Percentiles rank a stretch among this genome's conserved stretches.
These are phyloP conservation scores for Synanthedon formicaeformis DNA, from an alignment of 2,888 invertebrate genomes.

Conservation along the genomic window DNA sequence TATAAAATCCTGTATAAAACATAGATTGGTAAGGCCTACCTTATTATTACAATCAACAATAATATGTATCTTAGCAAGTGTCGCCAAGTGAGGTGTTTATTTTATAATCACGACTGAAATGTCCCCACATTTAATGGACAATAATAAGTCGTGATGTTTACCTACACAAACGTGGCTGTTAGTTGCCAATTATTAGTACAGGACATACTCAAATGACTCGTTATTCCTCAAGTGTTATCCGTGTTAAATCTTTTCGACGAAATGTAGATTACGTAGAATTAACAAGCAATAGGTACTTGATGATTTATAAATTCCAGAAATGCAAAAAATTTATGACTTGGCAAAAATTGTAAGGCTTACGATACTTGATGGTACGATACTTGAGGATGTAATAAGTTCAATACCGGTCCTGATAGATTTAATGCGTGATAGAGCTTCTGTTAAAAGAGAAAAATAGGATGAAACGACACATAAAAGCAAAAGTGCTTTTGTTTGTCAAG, in stretches of 20 bases:
- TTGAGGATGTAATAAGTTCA: no score
- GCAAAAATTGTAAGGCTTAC: no score
- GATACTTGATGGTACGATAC: no score
- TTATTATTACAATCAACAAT: conserved; percentile 2
- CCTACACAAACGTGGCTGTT: conserved; percentile 25
- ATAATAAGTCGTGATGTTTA: conserved; percentile 44
- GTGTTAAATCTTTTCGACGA: not conserved
- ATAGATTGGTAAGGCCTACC: not conserved
- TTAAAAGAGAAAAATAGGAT: no score
- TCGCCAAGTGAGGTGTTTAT: conserved; percentile 39
- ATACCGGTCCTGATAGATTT: no score
- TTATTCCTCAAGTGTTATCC: not conserved
- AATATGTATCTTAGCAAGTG: conserved; percentile 4
- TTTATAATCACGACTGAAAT: conserved; percentile 44
- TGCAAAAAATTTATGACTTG: no score
- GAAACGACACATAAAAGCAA: no score
- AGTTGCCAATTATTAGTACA: not conserved
- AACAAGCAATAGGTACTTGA: not conserved
- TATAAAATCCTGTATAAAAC: no score
- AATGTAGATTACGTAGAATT: not conserved
- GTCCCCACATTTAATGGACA: conserved; percentile 30
- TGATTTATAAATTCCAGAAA: not conserved
- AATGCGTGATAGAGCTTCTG: no score
- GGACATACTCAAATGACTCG: not conserved
- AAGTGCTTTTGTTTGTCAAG: no score